A percentile compares a stretch with the other conserved stretches of the same genome.
Conservation (phyloP, 2,797 vertebrate genomes). For the Rhinophrynus dorsalis region DNA sequence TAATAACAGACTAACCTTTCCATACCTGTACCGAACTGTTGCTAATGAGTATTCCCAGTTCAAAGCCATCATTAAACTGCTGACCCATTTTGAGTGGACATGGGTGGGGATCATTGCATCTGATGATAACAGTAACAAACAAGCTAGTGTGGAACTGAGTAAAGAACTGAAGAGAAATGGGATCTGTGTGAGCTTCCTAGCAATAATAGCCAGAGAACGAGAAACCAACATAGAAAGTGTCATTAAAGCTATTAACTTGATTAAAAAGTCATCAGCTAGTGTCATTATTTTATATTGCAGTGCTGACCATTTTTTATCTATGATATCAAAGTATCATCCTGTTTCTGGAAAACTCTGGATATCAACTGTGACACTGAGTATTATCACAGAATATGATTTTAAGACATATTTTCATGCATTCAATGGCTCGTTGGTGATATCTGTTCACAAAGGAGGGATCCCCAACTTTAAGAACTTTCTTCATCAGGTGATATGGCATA, state of each 20-base stretch:
- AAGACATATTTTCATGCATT: background rate
- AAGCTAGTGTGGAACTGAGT: background rate
- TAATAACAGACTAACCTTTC: background rate
- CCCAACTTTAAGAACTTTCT: background rate
- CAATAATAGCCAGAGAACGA: background rate
- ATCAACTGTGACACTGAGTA: background rate
- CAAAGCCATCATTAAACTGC: background rate
- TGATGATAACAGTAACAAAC: background rate
- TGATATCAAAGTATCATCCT: background rate
- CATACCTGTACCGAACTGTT: conserved; percentile 1
- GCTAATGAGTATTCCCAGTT: background rate
- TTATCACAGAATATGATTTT: background rate
- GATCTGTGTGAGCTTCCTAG: conserved; percentile 4
- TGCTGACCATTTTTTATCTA: background rate
- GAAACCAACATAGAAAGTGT: background rate
- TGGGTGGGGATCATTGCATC: background rate
- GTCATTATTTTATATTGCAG: conserved; percentile 5
- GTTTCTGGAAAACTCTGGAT: conserved; percentile 7
- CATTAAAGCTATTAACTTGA: background rate
- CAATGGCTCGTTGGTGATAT: conserved; percentile 15
- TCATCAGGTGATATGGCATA: background rate
- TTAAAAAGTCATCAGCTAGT: background rate
- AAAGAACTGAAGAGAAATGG: background rate
- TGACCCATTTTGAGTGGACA: conserved; percentile 10
- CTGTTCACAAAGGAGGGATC: background rate